phyloP scores from a whole-genome alignment of 1,140 invertebrate genomes.

The Lerema accius region DNA sequence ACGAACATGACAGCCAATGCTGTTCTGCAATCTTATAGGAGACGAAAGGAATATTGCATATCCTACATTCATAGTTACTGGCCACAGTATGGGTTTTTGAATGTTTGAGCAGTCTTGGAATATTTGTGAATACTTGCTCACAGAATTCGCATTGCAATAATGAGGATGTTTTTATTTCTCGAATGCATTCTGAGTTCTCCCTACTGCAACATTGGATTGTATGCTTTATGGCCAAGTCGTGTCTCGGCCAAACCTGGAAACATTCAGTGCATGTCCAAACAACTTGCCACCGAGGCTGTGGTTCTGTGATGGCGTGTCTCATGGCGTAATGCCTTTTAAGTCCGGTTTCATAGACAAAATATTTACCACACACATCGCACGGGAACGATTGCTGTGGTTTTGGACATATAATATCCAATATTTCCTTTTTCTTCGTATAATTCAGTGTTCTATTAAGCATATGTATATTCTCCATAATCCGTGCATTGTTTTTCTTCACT shows the following conservation, averaged over 20 bases:
- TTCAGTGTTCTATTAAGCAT: conserved; percentile 74
- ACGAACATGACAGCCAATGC: conserved; percentile 71
- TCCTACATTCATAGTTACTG: conserved; percentile 74
- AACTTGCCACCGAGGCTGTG: conserved; percentile 68
- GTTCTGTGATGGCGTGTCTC: conserved; percentile 55
- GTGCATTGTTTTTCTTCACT: conserved; percentile 76
- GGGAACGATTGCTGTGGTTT: conserved; percentile 61
- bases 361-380: conserved; percentile 71
- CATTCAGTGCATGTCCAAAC: conserved; percentile 77
- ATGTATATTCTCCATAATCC: conserved; percentile 77
- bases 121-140: conserved; percentile 75
- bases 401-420: conserved; percentile 56
- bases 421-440: conserved; percentile 75
- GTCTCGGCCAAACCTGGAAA: conserved; percentile 74
- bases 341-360: conserved; percentile 74
- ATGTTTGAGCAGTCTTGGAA: conserved; percentile 70
- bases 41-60: conserved; percentile 62
- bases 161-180: conserved; percentile 68
- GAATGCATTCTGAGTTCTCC: conserved; percentile 50
- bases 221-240: conserved; percentile 63
- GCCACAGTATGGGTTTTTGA: conserved; percentile 59
- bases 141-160: conserved; percentile 77
- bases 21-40: conserved; percentile 68
- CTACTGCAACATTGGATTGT: conserved; percentile 54
- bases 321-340: conserved; percentile 62